Evolutionary conservation across 1,140 invertebrate genomes (phyloP), one percentile per base, ranked within the genome.

Genomic region (Papilio polytes): DNA sequence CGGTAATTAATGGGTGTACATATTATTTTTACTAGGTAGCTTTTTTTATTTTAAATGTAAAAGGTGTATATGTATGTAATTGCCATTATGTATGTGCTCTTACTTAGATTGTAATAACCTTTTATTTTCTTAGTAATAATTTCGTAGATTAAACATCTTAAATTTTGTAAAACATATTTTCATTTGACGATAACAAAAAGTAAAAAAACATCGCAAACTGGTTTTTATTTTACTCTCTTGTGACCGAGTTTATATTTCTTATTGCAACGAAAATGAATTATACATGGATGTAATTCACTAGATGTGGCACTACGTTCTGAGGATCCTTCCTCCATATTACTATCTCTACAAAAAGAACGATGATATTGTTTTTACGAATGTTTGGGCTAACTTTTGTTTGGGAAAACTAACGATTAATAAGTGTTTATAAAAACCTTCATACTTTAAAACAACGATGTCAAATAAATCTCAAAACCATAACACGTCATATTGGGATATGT

Each of bases 171-270:
- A 66, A 70, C 63, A 15, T 70, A 70, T 70, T 31, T 31, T 70
- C 0, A 70, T 70, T 31, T 70, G 31, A 15, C 26, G 4, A 70
- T 70, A 26, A 36, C 12, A 70, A 70, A 70, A 70, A 70, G 13
- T 63, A 3, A 63, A 13, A 66, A 31, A 36, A 26, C 3, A 31
- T 31, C 12, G 26, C 63, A 70, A 31, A 31, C 26, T 36, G 26
- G 13, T 70, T 36, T 70, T 70, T 70, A 13, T 36, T 70, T 12
- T 15, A 15, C 20, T 22, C 31, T 76, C 73, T 74, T 22, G 46
- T 48, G 20, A 74, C 18, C 20, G 73, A 74, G 26, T 74, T 15
- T 51, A 46, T 74, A 22, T 46, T 74, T 74, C 44, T 74, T 74
- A 22, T 74, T 46, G n/a, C 15, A 1, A 10, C n/a, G 36, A 74